Evolutionary conservation across 1,140 invertebrate species (phyloP).

Genomic region (Drosophila pectinifera): DNA sequence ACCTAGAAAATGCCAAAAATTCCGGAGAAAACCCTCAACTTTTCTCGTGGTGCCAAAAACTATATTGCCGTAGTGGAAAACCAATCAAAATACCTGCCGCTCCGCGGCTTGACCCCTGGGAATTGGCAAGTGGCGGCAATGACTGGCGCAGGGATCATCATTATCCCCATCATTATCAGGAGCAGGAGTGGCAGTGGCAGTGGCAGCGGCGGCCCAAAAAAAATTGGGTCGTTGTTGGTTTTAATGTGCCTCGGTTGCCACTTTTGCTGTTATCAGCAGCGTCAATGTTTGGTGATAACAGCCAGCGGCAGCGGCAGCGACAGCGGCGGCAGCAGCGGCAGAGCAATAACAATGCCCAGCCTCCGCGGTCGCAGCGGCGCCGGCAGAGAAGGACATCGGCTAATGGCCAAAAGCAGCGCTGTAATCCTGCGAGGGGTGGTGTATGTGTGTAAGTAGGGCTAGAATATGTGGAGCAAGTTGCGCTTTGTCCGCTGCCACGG

Average conservation of each 20-base stretch:
- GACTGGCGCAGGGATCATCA: constrained; percentile 42
- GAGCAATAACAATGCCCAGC: constrained; percentile 48
- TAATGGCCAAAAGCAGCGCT: constrained; percentile 54
- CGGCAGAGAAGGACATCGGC: constrained; percentile 52
- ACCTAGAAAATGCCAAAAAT: not conserved
- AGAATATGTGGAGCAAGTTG: constrained; percentile 80
- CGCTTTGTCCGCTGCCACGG: constrained; percentile 58
- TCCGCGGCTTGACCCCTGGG: constrained; percentile 32
- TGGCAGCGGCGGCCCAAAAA: constrained; percentile 40
- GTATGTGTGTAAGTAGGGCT: constrained; percentile 79
- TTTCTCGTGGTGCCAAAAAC: constrained; percentile 23
- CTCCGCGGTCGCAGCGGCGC: constrained; percentile 44
- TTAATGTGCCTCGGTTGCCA: constrained; percentile 69
- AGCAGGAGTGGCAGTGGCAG: constrained; percentile 7
- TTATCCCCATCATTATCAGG: constrained; percentile 36
- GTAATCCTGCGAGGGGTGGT: constrained; percentile 58
- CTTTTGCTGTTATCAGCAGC: constrained; percentile 75
- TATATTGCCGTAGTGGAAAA: constrained; percentile 38
- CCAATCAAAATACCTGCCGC: constrained; percentile 50
- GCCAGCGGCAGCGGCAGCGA: constrained; percentile 44
- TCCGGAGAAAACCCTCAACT: too few relatives aligned
- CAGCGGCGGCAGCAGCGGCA: constrained; percentile 14
- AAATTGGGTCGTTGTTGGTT: constrained; percentile 72
- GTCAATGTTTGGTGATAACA: constrained; percentile 73
- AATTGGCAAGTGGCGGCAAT: constrained; percentile 42